A percentile compares a stretch with the other conserved stretches of the same genome.
phyloP scores from a whole-genome alignment of 2,888 invertebrate genomes.

The Ichneumon xanthorius region DNA sequence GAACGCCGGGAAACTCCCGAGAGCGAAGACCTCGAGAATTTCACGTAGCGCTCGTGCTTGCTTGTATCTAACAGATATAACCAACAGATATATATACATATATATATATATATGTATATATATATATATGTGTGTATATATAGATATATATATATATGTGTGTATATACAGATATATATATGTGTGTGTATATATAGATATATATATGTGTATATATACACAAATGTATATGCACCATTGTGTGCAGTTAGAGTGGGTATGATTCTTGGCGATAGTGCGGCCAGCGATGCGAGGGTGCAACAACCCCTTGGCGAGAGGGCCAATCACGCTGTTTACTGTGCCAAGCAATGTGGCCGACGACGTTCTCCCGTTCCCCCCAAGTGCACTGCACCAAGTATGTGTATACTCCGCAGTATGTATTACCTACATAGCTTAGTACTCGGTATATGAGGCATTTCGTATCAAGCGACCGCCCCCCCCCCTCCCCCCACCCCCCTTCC shows the following conservation, averaged over 20 bases:
- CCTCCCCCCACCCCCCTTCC: background rate
- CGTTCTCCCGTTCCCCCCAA: constrained; percentile 45
- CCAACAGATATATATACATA: background rate
- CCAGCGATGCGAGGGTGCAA: constrained; percentile 52
- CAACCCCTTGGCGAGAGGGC: constrained; percentile 64
- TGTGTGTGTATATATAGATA: background rate
- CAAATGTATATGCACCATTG: background rate
- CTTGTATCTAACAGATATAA: background rate
- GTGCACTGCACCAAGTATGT: constrained; percentile 39
- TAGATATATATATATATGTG: background rate
- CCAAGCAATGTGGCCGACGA: constrained; percentile 56
- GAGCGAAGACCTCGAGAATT: constrained; percentile 18
- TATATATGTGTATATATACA: background rate
- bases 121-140: background rate
- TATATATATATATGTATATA: too few relatives aligned
- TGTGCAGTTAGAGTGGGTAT: constrained; percentile 15
- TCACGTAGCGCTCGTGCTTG: background rate
- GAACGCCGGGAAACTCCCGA: constrained; percentile 15
- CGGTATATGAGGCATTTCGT: background rate
- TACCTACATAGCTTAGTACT: background rate
- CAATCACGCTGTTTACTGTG: constrained; percentile 66
- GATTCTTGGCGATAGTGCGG: constrained; percentile 34
- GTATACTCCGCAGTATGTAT: constrained; percentile 26
- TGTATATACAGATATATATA: background rate
- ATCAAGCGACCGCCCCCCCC: background rate